Conservation (phyloP, 1,140 invertebrate genomes). For the Heterodera carotae region DNA sequence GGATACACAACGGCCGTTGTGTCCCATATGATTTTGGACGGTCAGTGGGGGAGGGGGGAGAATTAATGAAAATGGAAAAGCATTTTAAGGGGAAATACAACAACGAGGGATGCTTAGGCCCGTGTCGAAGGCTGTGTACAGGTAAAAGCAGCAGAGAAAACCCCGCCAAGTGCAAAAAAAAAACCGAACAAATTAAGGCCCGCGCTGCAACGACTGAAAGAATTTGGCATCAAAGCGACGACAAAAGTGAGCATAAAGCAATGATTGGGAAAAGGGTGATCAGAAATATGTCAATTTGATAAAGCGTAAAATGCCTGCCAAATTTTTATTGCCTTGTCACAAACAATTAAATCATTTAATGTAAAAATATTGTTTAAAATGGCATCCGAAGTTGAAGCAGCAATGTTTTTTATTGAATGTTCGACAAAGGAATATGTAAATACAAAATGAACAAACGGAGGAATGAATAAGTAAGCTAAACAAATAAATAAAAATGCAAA, state of each 20-base stretch:
- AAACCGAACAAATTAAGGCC: constrained; percentile 53
- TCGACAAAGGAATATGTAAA: no score
- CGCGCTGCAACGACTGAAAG: constrained; percentile 67
- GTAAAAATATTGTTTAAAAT: no score
- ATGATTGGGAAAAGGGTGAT: neutral
- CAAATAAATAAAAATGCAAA: constrained; percentile 9
- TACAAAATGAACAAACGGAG: no score
- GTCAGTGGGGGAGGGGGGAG: constrained; percentile 67
- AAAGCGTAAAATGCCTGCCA: neutral
- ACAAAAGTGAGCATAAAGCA: constrained; percentile 43
- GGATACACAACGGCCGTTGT: constrained; percentile 93
- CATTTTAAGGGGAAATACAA: constrained; percentile 69
- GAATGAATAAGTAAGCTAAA: neutral
- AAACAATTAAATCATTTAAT: no score
- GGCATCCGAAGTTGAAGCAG: no score
- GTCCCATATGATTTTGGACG: constrained; percentile 93
- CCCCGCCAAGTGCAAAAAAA: no score
- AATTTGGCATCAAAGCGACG: constrained; percentile 67
- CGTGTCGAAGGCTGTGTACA: constrained; percentile 67
- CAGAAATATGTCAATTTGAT: no score
- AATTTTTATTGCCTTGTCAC: no score
- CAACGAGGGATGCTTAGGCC: constrained; percentile 68
- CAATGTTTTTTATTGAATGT: neutral
- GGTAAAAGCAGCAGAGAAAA: neutral
- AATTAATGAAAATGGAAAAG: constrained; percentile 23